Percentiles rank a stretch among this genome's conserved stretches.
Conservation (phyloP, 2,888 invertebrate genomes). For the Barypeithes pellucidus region DNA sequence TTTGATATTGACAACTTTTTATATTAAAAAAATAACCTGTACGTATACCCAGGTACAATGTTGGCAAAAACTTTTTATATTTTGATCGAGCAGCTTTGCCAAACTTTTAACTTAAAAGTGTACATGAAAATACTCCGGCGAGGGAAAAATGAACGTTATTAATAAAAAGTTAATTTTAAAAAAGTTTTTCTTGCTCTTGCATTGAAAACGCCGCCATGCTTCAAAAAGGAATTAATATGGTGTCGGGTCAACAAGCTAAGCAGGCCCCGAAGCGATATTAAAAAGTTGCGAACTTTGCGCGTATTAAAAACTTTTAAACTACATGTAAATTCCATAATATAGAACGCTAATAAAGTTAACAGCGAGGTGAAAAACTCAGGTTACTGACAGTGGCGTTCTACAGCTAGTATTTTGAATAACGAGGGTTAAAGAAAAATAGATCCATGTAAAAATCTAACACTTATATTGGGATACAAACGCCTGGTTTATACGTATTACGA, state of each 20-base stretch:
- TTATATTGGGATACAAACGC: no score
- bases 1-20: no score
- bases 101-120: neutral
- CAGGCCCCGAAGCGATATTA: constrained; percentile 52
- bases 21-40: no score
- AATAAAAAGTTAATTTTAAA: constrained; percentile 28
- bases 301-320: constrained; percentile 56
- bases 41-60: no score
- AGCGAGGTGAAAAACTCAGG: constrained; percentile 42
- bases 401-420: no score
- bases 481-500: no score
- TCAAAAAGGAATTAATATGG: constrained; percentile 52
- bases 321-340: constrained; percentile 57
- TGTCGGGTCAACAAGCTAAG: constrained; percentile 54
- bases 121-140: neutral
- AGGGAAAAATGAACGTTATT: constrained; percentile 7
- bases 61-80: no score
- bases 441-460: no score
- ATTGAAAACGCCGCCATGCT: constrained; percentile 35
- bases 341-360: constrained; percentile 55
- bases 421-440: no score
- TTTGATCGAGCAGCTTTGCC: neutral
- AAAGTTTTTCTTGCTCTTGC: constrained; percentile 17
- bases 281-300: constrained; percentile 50
- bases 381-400: constrained; percentile 34